Evolutionary conservation across 2,113 vertebrate genomes (phyloP).

Genomic region (Galemys pyrenaicus): DNA sequence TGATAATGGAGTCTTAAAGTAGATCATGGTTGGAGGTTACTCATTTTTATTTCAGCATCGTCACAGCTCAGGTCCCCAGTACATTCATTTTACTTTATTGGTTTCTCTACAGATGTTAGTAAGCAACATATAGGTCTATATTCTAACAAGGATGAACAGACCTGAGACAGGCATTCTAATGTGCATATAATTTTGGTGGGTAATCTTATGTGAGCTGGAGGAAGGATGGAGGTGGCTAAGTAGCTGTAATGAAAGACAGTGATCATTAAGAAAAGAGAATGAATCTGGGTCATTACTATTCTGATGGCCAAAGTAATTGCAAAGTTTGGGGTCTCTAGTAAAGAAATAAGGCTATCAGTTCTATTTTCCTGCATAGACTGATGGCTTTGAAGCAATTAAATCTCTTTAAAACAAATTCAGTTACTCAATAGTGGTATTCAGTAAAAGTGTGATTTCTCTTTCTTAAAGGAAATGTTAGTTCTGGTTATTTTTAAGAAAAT

Average conservation of each 20-base stretch:
- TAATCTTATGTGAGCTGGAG: background rate
- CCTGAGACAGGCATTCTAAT: background rate
- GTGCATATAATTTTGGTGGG: background rate
- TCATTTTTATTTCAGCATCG: background rate
- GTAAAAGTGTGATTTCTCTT: background rate
- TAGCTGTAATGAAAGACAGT: background rate
- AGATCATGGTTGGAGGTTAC: background rate
- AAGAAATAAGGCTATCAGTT: constrained; percentile 15
- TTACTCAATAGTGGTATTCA: background rate
- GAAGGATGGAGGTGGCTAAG: background rate
- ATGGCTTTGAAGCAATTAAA: background rate
- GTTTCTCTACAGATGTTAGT: background rate
- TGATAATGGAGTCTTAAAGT: background rate
- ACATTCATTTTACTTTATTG: background rate
- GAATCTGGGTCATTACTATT: background rate
- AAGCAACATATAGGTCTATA: background rate
- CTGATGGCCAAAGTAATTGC: background rate
- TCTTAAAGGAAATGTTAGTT: constrained; percentile 32
- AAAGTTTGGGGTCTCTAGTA: background rate
- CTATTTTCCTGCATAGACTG: background rate
- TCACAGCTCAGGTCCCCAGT: background rate
- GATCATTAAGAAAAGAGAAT: background rate
- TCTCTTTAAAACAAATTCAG: background rate
- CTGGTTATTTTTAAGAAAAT: constrained; percentile 9
- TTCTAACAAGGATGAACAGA: background rate